phyloP scores from a whole-genome alignment of 2,113 vertebrate species.

The Geococcyx californianus region DNA sequence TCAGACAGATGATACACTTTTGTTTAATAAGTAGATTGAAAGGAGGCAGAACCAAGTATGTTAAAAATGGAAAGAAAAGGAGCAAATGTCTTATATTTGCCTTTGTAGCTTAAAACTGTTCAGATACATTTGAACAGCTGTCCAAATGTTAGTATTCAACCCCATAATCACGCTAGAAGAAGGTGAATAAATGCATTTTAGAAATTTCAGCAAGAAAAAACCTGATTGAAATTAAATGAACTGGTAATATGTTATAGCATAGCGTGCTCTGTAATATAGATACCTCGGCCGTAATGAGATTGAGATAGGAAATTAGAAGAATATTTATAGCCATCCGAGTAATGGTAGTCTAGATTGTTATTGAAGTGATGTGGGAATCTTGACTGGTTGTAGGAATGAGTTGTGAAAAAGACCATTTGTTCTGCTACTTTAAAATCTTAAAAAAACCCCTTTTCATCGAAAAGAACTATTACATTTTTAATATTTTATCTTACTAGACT shows the following conservation, averaged over 20 bases:
- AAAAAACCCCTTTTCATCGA: not conserved
- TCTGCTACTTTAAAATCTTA: not conserved
- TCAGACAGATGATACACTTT: not conserved
- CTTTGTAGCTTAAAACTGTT: slow-evolving; percentile 23
- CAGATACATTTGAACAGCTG: slow-evolving; percentile 26
- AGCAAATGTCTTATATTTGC: not conserved
- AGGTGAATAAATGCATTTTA: not conserved
- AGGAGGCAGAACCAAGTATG: not conserved
- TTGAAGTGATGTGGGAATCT: not conserved
- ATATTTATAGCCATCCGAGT: not conserved
- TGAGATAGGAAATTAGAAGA: not conserved
- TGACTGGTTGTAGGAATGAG: not conserved
- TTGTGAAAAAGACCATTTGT: not conserved
- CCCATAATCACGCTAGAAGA: not conserved
- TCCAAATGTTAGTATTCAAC: slow-evolving; percentile 29
- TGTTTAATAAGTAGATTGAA: not conserved
- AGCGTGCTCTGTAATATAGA: not conserved
- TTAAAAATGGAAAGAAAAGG: not conserved
- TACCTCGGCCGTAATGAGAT: not conserved
- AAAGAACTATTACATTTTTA: not conserved
- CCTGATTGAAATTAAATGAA: not conserved
- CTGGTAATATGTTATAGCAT: not conserved
- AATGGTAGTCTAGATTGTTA: not conserved
- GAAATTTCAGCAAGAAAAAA: not conserved
- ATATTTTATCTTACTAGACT: not conserved